Base-by-base conservation (phyloP, 2,888 invertebrate genomes). In the Aethes cnicana region DNA sequence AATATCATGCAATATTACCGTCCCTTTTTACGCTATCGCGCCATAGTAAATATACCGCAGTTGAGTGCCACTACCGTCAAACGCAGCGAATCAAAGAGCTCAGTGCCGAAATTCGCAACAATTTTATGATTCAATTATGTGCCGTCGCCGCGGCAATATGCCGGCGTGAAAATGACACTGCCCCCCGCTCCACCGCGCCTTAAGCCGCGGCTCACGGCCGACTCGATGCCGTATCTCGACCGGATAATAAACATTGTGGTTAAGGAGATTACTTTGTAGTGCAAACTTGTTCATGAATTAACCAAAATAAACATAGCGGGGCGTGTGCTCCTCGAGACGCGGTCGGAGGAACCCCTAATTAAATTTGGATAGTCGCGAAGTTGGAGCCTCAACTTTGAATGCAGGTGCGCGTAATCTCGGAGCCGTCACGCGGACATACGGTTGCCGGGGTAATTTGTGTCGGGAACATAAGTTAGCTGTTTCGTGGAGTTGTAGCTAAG, bases 111-210 rank as follows among this genome's bases (percentile, higher is more conserved):
- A 77, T 76, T 73, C 68, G 71, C 69, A 61, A 73, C 76, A 75
- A 77, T 82, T 83, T 78, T 77, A 77, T 81, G 78, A 84, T 81
- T 81, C 77, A 81, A 84, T 84, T 81, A 80, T 67, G 66, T 65
- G 66, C 66, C 72, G 66, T 16, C 35, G 68, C 74, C 72, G 68
- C 74, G 74, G 74, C 75, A 77, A 77, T 78, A 77, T 74, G 77
- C 62, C 72, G 61, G 74, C 77, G 78, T 76, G 79, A 80, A 81
- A 80, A 80, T 78, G 82, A 80, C 77, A 82, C 81, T 76, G 68
- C 54, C 46, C 58, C 56, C 56, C 58, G 61, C 56, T 50, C 53
- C 62, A 52, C 56, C 58, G 55, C 63, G 60, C 66, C 56, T 65
- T 59, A 63, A 71, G 59, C 67, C 66, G 61, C 55, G 62, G 69